Evolutionary conservation across 2,797 vertebrate species (phyloP), one percentile per base, ranked within the genome.

Genomic region (Chaenodraco wilsoni): DNA sequence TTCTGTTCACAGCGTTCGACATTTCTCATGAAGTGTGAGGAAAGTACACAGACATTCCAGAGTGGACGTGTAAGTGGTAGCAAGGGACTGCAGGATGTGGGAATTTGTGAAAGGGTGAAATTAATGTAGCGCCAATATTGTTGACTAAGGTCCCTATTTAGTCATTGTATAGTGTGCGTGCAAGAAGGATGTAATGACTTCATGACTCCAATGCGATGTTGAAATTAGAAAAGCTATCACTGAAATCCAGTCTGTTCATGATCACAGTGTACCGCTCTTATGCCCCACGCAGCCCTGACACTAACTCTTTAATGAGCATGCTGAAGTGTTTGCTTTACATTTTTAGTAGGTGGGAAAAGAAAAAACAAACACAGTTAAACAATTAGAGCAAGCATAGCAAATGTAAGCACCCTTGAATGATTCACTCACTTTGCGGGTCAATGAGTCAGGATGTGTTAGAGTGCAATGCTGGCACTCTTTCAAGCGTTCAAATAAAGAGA

Each of bases 1-100:
- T 64, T 65, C 61, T 51, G 51, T 23, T 62, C 66, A 57, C 57
- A 70, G 59, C 9, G 31, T 45, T 72, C 63, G 49, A 68, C 2
- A 61, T 67, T 75, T 78, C 72, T 85, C 84, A 81, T 78, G 60
- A 84, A 85, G 77, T 87, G 83, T 89, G 84, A 86, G 84, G 88
- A 90, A 89, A 84, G 33, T 72, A 46, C 65, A 69, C 19, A 45
- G 40, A 83, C 83, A 90, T 89, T 89, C 89, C 90, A 81, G 59
- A 82, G 72, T 45, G 67, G 78, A 86, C 72, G 50, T 72, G 85
- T 86, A 83, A 89, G 68, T 55, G 55, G 56, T 48, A 54, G 48
- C 72, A 54, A 64, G 54, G 48, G 69, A 72, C 78, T 48, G n/a
- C 56, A 40, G 57, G 65, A 69, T 48, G 51, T 81, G 70, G 63